phyloP scores from a whole-genome alignment of 2,797 vertebrate species.

The Sciaenops ocellatus region DNA sequence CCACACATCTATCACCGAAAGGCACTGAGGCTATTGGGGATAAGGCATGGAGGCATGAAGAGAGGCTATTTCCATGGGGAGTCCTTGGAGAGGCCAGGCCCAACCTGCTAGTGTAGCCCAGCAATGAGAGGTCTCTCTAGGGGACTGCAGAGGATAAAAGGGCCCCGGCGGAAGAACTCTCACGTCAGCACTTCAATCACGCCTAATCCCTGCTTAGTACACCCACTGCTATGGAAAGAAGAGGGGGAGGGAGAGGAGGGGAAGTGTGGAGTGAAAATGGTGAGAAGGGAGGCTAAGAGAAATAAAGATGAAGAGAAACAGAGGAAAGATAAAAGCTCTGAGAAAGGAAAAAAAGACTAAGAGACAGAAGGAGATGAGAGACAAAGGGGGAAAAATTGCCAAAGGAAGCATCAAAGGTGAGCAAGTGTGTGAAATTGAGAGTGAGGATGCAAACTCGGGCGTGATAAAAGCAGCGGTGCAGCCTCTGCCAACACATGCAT shows the following conservation, averaged over 20 bases:
- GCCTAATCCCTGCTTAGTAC: conserved; percentile 86
- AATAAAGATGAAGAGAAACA: conserved; percentile 62
- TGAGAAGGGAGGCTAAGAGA: conserved; percentile 56
- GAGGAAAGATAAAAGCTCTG: conserved; percentile 64
- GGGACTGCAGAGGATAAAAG: conserved; percentile 80
- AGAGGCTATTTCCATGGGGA: conserved; percentile 80
- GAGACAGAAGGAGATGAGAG: conserved; percentile 61
- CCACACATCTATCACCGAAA: conserved; percentile 77
- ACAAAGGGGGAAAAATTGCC: conserved; percentile 61
- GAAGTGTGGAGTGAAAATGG: conserved; percentile 38
- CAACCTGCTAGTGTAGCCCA: conserved; percentile 74
- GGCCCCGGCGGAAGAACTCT: conserved; percentile 79
- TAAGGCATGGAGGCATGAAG: conserved; percentile 77
- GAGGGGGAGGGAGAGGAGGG: conserved; percentile 35
- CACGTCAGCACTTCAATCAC: conserved; percentile 85
- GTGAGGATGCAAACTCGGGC: conserved; percentile 19
- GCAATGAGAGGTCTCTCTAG: conserved; percentile 79
- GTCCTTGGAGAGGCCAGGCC: conserved; percentile 73
- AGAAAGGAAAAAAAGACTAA: conserved; percentile 63
- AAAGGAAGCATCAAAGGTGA: conserved; percentile 75
- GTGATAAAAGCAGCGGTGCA: conserved; percentile 19
- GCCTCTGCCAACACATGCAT: conserved; percentile 26
- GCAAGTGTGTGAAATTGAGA: conserved; percentile 57
- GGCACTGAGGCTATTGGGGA: conserved; percentile 74
- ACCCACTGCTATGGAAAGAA: conserved; percentile 79